Evolutionary conservation across 1,140 invertebrate species (phyloP), one percentile per base, ranked within the genome.

Genomic region (Pentalonia nigronervosa): DNA sequence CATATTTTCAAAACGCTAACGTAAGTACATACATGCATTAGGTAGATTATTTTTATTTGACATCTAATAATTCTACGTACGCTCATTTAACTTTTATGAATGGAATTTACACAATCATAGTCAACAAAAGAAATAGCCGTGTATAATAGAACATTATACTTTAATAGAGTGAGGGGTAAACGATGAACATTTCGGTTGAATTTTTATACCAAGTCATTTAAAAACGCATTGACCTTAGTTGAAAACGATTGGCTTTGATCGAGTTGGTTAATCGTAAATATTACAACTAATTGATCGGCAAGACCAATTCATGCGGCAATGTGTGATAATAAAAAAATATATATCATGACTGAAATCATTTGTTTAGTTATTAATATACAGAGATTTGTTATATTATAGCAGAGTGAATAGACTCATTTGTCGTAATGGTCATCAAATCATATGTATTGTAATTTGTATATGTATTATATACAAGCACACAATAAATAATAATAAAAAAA

Each of bases 41-140:
- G 30, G 30, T n/a, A 67, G 25, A 67, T 67, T 67, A 67, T 67
- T 67, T 21, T 36, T 81, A 36, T 34, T 36, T 81, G 34, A 36
- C n/a, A 83, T 36, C 34, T 23, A 83, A 36, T 76, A 76, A 60
- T 76, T 53, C 7, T 36, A 36, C 36, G 34, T 36, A 83, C 8
- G 76, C 17, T 87, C 17, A 7, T 48, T 87, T 48, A 11, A 41
- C n/a, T 87, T 87, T 48, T 30, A 87, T 48, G 47, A 87, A 87
- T 87, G 86, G 45, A 87, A 87, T 87, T 20, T 17, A 48, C 86
- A 76, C 2, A 87, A 30, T 87, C 86, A 87, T 87, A 25, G 86
- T 48, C 25, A 87, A 48, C 30, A 48, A 87, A 48, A 23, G 25
- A 87, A 84, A 25, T 25, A 45, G 45, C 23, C 83, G 23, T n/a